Conservation (phyloP, 23 tunicate species). For the Trididemnum miniatum region DNA sequence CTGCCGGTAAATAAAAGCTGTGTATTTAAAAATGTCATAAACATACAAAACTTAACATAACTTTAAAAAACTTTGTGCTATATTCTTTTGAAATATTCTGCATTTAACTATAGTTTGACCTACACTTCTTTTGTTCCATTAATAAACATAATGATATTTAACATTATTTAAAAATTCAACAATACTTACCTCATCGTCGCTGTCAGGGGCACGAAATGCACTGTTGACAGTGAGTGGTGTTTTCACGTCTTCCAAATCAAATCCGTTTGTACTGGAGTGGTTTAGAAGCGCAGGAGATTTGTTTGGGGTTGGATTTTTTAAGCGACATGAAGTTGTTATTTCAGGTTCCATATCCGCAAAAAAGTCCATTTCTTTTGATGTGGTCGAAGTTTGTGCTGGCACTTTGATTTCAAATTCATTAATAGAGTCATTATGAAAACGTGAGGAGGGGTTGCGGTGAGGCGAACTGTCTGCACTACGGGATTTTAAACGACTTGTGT, state of each 20-base stretch:
- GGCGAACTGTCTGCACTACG: not conserved
- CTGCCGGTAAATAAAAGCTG: too few relatives aligned
- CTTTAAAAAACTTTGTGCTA: too few relatives aligned
- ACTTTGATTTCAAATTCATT: slow-evolving; percentile 69
- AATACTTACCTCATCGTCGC: not conserved
- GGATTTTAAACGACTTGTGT: not conserved
- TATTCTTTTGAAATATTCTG: too few relatives aligned
- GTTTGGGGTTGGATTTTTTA: not conserved
- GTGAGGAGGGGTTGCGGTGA: not conserved
- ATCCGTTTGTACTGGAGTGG: not conserved
- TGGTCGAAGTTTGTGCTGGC: not conserved
- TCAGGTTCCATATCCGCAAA: slow-evolving; percentile 81
- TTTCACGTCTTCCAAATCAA: not conserved
- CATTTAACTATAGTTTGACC: too few relatives aligned
- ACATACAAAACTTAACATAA: too few relatives aligned
- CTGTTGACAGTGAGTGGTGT: not conserved
- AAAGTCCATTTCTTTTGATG: slow-evolving; percentile 42
- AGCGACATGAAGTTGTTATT: not conserved
- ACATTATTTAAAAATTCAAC: not conserved
- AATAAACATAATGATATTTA: too few relatives aligned
- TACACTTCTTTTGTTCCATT: too few relatives aligned
- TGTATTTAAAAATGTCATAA: too few relatives aligned
- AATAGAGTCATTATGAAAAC: not conserved
- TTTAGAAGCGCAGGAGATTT: not conserved
- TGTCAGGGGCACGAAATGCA: not conserved